phyloP scores from a whole-genome alignment of 2,888 invertebrate species.

The Pycnomerus fuliginosus region DNA sequence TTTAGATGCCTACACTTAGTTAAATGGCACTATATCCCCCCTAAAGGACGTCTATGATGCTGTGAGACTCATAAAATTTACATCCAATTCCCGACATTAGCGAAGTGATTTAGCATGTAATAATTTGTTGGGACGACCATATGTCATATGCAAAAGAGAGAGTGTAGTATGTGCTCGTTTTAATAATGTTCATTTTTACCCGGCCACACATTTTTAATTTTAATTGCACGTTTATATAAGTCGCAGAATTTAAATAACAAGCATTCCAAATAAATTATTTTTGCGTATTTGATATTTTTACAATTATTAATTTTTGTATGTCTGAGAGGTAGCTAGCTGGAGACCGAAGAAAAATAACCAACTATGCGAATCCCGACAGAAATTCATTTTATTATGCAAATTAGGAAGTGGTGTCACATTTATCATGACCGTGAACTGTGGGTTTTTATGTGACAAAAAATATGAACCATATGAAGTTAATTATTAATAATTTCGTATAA shows the following conservation, averaged over 20 bases:
- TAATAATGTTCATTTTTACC: conserved; percentile 15
- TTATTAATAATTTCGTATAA: no score
- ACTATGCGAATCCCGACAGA: neutral
- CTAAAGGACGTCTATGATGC: no score
- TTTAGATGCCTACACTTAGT: no score
- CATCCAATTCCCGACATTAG: conserved; percentile 19
- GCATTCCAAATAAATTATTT: conserved; percentile 24
- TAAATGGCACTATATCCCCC: no score
- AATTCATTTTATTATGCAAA: conserved; percentile 14
- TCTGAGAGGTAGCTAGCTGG: conserved; percentile 3
- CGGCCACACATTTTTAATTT: conserved; percentile 30
- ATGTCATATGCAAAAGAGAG: conserved; percentile 12
- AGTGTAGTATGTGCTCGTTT: conserved; percentile 6
- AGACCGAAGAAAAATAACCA: conserved; percentile 13
- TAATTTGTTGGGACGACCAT: conserved; percentile 13
- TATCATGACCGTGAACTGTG: conserved; percentile 1
- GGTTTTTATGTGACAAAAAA: no score
- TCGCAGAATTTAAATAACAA: conserved; percentile 24
- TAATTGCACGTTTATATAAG: conserved; percentile 30
- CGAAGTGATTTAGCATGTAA: conserved; percentile 28
- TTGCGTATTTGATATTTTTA: conserved; percentile 15
- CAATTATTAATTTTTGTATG: conserved; percentile 20
- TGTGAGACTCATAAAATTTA: no score
- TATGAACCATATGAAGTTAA: no score
- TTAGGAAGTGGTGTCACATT: conserved; percentile 3